phyloP scores from a whole-genome alignment of 2,113 vertebrate genomes.

The Leucopsar rothschildi region DNA sequence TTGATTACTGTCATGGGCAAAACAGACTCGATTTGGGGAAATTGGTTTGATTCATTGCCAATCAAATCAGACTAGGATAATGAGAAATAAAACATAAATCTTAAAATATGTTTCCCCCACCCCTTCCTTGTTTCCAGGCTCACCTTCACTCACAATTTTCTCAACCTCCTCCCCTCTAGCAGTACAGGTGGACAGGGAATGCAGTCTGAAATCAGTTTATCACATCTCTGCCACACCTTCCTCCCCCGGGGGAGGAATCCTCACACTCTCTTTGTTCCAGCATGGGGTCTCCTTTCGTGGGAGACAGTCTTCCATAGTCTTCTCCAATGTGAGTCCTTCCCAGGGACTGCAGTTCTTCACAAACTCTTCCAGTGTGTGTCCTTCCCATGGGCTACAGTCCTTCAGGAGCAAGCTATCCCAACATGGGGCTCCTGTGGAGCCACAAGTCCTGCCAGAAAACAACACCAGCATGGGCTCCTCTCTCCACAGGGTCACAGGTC shows the following conservation, averaged over 20 bases:
- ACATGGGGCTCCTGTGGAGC: neutral
- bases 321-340: neutral
- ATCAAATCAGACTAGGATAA: neutral
- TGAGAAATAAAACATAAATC: neutral
- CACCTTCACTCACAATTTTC: neutral
- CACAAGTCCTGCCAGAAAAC: neutral
- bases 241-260: neutral
- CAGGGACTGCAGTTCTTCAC: neutral
- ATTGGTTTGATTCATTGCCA: neutral
- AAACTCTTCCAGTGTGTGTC: neutral
- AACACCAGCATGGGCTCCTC: rapidly evolving
- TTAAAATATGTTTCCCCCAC: neutral
- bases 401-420: neutral
- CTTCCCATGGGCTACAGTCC: neutral
- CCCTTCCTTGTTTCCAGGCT: neutral
- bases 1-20: neutral
- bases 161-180: neutral
- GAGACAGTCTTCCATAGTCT: neutral
- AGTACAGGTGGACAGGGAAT: neutral
- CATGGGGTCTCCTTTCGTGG: rapidly evolving
- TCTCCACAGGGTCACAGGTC: neutral
- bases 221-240: neutral
- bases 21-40: rapidly evolving
- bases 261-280: neutral
- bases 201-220: neutral